Evolutionary conservation across 2,113 vertebrate species (phyloP).

Genomic region (Limanda limanda): DNA sequence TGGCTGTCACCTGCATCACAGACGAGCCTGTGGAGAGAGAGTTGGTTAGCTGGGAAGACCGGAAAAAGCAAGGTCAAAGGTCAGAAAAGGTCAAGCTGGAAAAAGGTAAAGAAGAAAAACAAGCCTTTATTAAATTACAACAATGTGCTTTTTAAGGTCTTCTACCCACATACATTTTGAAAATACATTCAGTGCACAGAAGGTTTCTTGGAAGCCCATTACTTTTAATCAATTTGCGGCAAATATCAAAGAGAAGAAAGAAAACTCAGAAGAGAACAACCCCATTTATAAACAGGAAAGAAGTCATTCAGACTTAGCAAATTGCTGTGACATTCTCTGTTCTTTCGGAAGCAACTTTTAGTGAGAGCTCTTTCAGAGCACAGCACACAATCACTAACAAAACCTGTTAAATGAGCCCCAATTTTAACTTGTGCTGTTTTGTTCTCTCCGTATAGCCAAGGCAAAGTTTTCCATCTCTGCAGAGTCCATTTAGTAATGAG

Average conservation of each 20-base stretch:
- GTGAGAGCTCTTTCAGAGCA: conserved; percentile 7
- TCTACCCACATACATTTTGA: conserved; percentile 10
- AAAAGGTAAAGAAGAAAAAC: conserved; percentile 5
- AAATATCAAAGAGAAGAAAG: conserved; percentile 34
- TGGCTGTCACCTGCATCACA: conserved; percentile 96
- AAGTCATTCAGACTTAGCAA: conserved; percentile 60
- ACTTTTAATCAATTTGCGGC: conserved; percentile 32
- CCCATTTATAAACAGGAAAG: conserved; percentile 20
- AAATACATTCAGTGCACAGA: neutral
- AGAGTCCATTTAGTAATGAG: conserved; percentile 79
- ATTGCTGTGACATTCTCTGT: conserved; percentile 50
- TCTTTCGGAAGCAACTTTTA: conserved; percentile 39
- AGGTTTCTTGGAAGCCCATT: conserved; percentile 9
- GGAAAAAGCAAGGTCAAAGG: neutral
- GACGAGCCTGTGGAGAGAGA: conserved; percentile 87
- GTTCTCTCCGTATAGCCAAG: conserved; percentile 40
- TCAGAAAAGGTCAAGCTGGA: neutral
- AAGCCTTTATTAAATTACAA: conserved; percentile 27
- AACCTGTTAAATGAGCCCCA: conserved; percentile 53
- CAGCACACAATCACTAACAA: conserved; percentile 38
- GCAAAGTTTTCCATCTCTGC: conserved; percentile 61
- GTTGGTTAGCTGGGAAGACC: neutral
- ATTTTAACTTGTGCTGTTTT: conserved; percentile 40
- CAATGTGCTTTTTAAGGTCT: conserved; percentile 16
- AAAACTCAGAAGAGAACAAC: conserved; percentile 14